Evolutionary conservation across 2,888 invertebrate genomes (phyloP).

Genomic region (Gymnoscelis rufifasciata): DNA sequence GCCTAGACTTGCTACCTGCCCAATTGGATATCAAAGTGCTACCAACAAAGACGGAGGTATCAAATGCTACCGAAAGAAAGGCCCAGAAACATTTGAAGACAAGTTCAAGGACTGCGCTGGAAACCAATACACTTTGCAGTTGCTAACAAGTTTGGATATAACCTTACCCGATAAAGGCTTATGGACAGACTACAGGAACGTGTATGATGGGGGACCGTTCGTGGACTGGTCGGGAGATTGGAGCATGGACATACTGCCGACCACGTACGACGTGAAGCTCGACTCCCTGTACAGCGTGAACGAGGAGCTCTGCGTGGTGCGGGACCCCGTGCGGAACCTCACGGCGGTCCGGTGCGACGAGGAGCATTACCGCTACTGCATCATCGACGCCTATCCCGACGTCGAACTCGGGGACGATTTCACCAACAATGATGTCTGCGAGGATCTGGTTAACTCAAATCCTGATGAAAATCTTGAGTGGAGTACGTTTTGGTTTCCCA

Average conservation of each 20-base stretch:
- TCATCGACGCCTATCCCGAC: slow-evolving; percentile 53
- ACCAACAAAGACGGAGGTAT: slow-evolving; percentile 34
- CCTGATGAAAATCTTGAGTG: no score
- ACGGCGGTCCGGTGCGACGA: slow-evolving; percentile 56
- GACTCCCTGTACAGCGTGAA: slow-evolving; percentile 37
- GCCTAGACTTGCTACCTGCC: slow-evolving; percentile 46
- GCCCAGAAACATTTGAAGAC: slow-evolving; percentile 56
- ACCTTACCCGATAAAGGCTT: slow-evolving; percentile 42
- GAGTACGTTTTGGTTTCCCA: slow-evolving; percentile 40
- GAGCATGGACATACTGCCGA: slow-evolving; percentile 39
- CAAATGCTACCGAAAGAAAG: slow-evolving; percentile 60
- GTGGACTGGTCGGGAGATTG: slow-evolving; percentile 56
- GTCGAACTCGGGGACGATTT: slow-evolving; percentile 41
- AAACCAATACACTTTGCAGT: slow-evolving; percentile 52
- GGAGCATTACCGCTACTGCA: slow-evolving; percentile 59
- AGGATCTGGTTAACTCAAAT: not conserved
- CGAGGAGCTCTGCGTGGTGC: slow-evolving; percentile 56
- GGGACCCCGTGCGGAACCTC: slow-evolving; percentile 49
- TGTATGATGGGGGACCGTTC: slow-evolving; percentile 66
- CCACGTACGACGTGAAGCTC: slow-evolving; percentile 44
- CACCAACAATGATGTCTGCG: slow-evolving; percentile 1
- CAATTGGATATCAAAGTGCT: slow-evolving; percentile 57
- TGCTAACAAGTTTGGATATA: slow-evolving; percentile 48
- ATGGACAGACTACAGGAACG: slow-evolving; percentile 66
- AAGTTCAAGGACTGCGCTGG: slow-evolving; percentile 59